Base-by-base conservation (phyloP, 1,140 invertebrate species). In the Aphaenogaster ashmeadi region DNA sequence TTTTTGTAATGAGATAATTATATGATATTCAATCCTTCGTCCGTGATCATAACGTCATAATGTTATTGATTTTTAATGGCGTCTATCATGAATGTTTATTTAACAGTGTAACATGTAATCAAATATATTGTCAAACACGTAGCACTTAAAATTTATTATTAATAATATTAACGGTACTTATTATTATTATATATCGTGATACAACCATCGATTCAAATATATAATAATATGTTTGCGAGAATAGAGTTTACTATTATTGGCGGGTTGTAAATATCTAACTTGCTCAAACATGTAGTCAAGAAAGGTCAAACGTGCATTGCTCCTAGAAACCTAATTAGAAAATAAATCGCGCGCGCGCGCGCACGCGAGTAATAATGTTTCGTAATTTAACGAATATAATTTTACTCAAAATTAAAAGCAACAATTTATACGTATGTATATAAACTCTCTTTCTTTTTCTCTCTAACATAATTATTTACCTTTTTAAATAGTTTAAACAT, bases 141-240 rank as follows among this genome's bases (percentile, higher is more conserved):
- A 44, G 2, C 15, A n/a, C n/a, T 38, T 67, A 67, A 67, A 21
- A 84, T 74, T 74, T 50, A 50, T 50, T 84, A 74, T 84, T 50
- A 75, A 62, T 84, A 38, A 15, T 67, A 41, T 80, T 80, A 84
- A 50, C 6, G 54, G 72, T 41, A 50, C 36, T 50, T 50, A 74
- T 74, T 38, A 27, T 69, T 54, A 67, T 80, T 66, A 52, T 74
- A 60, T 60, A 38, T 11, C 2, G 13, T 56, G n/a, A 41, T 6
- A 4, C 27, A 50, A 41, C 13, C 58, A 60, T 60, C n/a, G 13
- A 75, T 84, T 58, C 41, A 60, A 74, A 83, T 66, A 79, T 81
- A 47, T 83, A n/a, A 81, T 54, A 27, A 56, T 44, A 58, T 58
- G 27, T 72, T 58, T 33, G 50, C 4, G 18, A 38, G 47, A 79